A percentile compares a stretch with the other conserved stretches of the same genome.
Conservation (phyloP, 2,113 vertebrate genomes). For the Gila orcuttii region DNA sequence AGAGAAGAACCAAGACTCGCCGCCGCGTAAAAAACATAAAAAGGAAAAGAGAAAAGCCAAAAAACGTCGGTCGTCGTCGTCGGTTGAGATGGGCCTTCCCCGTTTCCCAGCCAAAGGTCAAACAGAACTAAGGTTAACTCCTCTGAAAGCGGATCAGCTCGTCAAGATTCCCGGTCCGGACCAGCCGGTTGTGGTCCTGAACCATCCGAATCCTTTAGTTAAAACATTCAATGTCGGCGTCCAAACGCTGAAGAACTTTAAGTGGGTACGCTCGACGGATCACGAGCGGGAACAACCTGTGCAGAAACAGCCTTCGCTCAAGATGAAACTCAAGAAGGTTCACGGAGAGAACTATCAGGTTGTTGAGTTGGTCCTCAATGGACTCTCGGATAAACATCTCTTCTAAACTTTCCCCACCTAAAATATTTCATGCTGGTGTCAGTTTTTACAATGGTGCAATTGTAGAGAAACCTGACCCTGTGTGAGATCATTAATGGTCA, state of each 20-base stretch:
- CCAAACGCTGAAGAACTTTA: slow-evolving; percentile 42
- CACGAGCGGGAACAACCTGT: slow-evolving; percentile 48
- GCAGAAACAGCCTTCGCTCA: slow-evolving; percentile 83
- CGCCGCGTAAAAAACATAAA: slow-evolving; percentile 36
- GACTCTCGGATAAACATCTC: slow-evolving; percentile 37
- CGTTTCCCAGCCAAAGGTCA: slow-evolving; percentile 11
- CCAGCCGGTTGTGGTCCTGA: slow-evolving; percentile 94
- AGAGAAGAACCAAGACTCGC: neutral
- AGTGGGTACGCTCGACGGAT: neutral
- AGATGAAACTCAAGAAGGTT: slow-evolving; percentile 91
- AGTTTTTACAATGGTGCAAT: neutral
- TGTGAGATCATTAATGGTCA: neutral
- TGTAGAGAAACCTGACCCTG: neutral
- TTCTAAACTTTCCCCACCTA: neutral
- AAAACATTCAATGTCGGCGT: slow-evolving; percentile 4
- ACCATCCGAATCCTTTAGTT: slow-evolving; percentile 81
- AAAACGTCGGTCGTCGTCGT: slow-evolving; percentile 57
- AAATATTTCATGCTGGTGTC: neutral
- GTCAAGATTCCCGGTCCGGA: slow-evolving; percentile 86
- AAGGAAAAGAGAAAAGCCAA: slow-evolving; percentile 60
- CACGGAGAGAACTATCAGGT: slow-evolving; percentile 89
- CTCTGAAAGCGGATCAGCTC: slow-evolving; percentile 81
- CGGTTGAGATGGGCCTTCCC: slow-evolving; percentile 51
- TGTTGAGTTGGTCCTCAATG: slow-evolving; percentile 64
- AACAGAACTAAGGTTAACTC: slow-evolving; percentile 72